Conservation (phyloP, 2,113 vertebrate species). For the Periophthalmodon schlosseri region DNA sequence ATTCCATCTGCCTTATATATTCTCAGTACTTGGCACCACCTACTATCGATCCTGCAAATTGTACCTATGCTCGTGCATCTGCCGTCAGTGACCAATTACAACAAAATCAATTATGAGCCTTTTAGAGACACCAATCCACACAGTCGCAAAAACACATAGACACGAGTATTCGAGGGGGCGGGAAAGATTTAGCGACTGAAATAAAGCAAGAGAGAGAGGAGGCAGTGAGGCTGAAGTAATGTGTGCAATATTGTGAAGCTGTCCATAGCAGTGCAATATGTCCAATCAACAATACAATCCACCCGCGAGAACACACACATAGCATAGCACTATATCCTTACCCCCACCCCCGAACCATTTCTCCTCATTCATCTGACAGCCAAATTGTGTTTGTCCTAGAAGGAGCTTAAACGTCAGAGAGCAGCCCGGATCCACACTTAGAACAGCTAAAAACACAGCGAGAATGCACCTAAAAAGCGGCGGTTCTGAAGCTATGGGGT, state of each 20-base stretch:
- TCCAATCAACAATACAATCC: slow-evolving; percentile 68
- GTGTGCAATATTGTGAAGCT: slow-evolving; percentile 66
- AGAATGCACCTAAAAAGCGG: slow-evolving; percentile 42
- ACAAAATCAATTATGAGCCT: slow-evolving; percentile 80
- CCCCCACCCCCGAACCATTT: slow-evolving; percentile 39
- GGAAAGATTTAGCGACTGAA: slow-evolving; percentile 29
- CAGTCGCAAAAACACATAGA: slow-evolving; percentile 20
- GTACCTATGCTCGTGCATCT: slow-evolving; percentile 75
- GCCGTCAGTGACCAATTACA: slow-evolving; percentile 79
- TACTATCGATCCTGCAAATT: slow-evolving; percentile 78
- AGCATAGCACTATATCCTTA: slow-evolving; percentile 46
- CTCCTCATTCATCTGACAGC: slow-evolving; percentile 76
- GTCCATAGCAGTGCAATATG: slow-evolving; percentile 70
- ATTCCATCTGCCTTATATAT: slow-evolving; percentile 9
- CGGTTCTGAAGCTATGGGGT: not conserved
- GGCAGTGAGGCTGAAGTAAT: slow-evolving; percentile 72
- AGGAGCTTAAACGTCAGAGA: slow-evolving; percentile 71
- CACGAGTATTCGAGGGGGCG: slow-evolving; percentile 9
- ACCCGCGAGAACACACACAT: slow-evolving; percentile 28
- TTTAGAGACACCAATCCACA: slow-evolving; percentile 65
- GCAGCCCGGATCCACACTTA: slow-evolving; percentile 55
- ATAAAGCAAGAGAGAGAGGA: slow-evolving; percentile 23
- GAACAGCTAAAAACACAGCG: slow-evolving; percentile 48
- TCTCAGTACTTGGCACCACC: slow-evolving; percentile 45
- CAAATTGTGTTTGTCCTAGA: slow-evolving; percentile 79